These are phyloP conservation scores for Acleris holmiana DNA, from an alignment of 2,888 invertebrate species.

Conservation along the genomic window DNA sequence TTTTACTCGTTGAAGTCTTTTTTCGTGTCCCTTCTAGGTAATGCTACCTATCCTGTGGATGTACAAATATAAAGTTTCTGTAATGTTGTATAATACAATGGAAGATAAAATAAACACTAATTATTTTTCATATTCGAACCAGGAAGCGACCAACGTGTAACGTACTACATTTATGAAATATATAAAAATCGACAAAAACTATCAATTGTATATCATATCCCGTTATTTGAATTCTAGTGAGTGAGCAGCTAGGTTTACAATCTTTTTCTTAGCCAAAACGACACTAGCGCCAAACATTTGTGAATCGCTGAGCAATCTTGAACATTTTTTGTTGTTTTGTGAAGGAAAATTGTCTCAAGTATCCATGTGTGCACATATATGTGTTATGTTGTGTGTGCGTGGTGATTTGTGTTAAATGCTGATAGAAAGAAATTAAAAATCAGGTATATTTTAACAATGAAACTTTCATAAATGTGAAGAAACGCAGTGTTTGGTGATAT, in stretches of 20 bases:
- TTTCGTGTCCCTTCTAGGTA: no score
- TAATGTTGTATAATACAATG: no score
- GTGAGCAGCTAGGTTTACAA: constrained; percentile 34
- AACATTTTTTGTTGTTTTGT: constrained; percentile 41
- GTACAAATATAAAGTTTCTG: no score
- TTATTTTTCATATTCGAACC: no score
- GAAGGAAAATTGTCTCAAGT: constrained; percentile 42
- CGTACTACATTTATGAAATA: background rate
- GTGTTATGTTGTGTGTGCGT: constrained; percentile 84
- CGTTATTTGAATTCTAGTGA: constrained; percentile 20
- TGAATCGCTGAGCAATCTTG: constrained; percentile 40
- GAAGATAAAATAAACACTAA: no score
- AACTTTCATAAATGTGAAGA: constrained; percentile 81
- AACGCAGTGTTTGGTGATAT: constrained; percentile 79
- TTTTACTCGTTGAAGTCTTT: no score
- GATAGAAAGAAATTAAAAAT: constrained; percentile 82
- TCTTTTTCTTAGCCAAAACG: constrained; percentile 35
- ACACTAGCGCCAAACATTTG: constrained; percentile 42
- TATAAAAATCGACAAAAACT: constrained; percentile 1
- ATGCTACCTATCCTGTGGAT: no score
- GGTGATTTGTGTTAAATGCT: constrained; percentile 85
- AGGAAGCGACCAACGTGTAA: background rate
- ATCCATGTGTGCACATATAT: constrained; percentile 67
- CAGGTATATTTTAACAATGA: constrained; percentile 78
- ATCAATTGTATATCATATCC: constrained; percentile 7